These are phyloP conservation scores for Lethrus apterus DNA, from an alignment of 1,140 invertebrate species.

Conservation along the genomic window DNA sequence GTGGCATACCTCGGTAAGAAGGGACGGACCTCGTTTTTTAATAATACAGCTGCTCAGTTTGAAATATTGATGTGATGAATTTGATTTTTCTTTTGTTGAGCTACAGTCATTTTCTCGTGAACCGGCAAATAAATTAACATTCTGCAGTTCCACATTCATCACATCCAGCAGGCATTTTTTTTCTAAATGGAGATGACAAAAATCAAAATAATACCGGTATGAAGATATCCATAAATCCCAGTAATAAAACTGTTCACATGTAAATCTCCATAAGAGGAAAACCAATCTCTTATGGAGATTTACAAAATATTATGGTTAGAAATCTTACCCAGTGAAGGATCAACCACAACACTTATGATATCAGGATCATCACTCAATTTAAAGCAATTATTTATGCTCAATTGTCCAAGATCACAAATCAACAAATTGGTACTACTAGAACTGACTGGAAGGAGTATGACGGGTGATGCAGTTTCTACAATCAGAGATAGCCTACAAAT, in stretches of 20 bases:
- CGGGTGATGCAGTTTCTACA: slow-evolving; percentile 69
- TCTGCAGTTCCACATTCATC: slow-evolving; percentile 67
- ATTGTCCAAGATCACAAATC: slow-evolving; percentile 72
- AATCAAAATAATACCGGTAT: neutral
- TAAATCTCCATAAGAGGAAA: neutral
- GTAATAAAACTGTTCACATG: too few species aligned
- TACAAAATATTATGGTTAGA: neutral
- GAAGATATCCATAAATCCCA: too few species aligned
- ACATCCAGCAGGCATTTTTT: slow-evolving; percentile 61
- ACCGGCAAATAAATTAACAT: slow-evolving; percentile 77
- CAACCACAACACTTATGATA: slow-evolving; percentile 47
- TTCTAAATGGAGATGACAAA: slow-evolving; percentile 12
- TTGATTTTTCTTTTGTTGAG: slow-evolving; percentile 21
- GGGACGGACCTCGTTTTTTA: slow-evolving; percentile 49
- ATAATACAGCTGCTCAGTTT: slow-evolving; percentile 48
- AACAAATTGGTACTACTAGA: slow-evolving; percentile 71
- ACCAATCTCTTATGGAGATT: neutral
- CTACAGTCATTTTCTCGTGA: slow-evolving; percentile 33
- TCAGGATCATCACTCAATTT: slow-evolving; percentile 49
- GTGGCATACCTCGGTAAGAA: slow-evolving; percentile 74
- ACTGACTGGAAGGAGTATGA: slow-evolving; percentile 81
- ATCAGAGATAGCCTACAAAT: slow-evolving; percentile 54
- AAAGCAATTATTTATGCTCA: slow-evolving; percentile 73
- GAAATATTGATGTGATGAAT: slow-evolving; percentile 30
- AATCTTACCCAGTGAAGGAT: slow-evolving; percentile 6